phyloP scores from a whole-genome alignment of 2,888 invertebrate genomes.

The Drosophila subquinaria region DNA sequence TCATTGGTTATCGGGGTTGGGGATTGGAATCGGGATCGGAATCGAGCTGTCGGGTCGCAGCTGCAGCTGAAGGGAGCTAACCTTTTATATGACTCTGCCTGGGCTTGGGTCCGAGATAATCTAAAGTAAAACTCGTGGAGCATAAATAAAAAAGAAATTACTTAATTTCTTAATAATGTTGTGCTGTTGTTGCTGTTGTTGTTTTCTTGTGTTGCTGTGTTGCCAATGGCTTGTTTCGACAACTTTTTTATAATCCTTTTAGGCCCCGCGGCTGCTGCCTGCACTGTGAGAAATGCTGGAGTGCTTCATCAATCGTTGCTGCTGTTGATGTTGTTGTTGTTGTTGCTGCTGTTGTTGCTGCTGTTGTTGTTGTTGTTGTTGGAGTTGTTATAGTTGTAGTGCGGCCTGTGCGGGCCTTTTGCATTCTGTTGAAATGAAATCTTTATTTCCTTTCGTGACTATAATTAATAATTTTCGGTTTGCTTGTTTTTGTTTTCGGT shows the following conservation, averaged over 20 bases:
- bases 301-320: conserved; percentile 61
- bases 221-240: conserved; percentile 78
- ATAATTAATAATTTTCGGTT: conserved; percentile 82
- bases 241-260: conserved; percentile 81
- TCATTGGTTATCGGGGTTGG: not conserved
- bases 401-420: conserved; percentile 69
- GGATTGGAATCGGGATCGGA: conserved; percentile 14
- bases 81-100: conserved; percentile 65
- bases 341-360: conserved; percentile 20
- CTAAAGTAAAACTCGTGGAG: conserved; percentile 81
- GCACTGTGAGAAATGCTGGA: conserved; percentile 72
- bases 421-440: conserved; percentile 82
- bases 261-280: conserved; percentile 64
- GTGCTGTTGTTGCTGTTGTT: conserved; percentile 36
- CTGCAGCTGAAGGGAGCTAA: conserved; percentile 73
- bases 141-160: conserved; percentile 81
- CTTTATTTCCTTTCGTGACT: conserved; percentile 84
- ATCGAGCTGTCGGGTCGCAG: conserved; percentile 54
- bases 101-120: conserved; percentile 63
- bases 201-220: conserved; percentile 48
- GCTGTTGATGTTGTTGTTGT: conserved; percentile 21
- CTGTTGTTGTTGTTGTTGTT: conserved; percentile 14
- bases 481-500: conserved; percentile 56
- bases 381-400: conserved; percentile 31
- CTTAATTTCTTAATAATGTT: conserved; percentile 82